These are phyloP conservation scores for Enhydra lutris DNA, from an alignment of 2,113 vertebrate genomes.

Conservation along the genomic window DNA sequence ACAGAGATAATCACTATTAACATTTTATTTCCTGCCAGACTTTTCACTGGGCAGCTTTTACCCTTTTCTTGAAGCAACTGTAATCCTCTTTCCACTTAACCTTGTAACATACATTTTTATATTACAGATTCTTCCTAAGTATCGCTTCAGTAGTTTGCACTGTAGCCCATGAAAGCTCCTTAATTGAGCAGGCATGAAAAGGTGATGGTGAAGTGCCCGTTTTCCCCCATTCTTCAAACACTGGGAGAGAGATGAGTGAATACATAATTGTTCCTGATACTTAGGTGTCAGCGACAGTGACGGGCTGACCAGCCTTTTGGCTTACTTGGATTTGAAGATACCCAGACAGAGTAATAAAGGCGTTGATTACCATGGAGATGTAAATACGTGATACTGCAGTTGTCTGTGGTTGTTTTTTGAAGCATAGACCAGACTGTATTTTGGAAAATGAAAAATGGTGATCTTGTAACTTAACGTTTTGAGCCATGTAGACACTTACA, in stretches of 20 bases:
- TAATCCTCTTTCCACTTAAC: background rate
- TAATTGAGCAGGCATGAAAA: constrained; percentile 23
- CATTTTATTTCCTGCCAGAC: background rate
- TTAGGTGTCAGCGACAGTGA: background rate
- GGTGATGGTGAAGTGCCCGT: background rate
- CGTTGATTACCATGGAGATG: background rate
- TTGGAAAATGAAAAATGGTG: constrained; percentile 2
- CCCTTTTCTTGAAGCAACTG: background rate
- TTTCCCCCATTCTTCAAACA: background rate
- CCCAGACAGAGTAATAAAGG: background rate
- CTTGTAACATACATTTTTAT: background rate
- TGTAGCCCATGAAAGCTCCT: background rate
- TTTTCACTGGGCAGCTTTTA: background rate
- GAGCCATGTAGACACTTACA: background rate
- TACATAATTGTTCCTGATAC: background rate
- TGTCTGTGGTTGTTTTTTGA: background rate
- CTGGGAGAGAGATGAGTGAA: background rate
- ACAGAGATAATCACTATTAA: background rate
- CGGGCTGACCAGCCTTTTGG: background rate
- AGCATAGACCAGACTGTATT: background rate
- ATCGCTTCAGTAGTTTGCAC: background rate
- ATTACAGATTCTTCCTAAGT: background rate
- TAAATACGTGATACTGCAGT: background rate
- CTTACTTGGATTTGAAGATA: background rate
- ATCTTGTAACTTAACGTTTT: background rate